Conservation (phyloP, 2,888 invertebrate species). For the Litoditis marina region DNA sequence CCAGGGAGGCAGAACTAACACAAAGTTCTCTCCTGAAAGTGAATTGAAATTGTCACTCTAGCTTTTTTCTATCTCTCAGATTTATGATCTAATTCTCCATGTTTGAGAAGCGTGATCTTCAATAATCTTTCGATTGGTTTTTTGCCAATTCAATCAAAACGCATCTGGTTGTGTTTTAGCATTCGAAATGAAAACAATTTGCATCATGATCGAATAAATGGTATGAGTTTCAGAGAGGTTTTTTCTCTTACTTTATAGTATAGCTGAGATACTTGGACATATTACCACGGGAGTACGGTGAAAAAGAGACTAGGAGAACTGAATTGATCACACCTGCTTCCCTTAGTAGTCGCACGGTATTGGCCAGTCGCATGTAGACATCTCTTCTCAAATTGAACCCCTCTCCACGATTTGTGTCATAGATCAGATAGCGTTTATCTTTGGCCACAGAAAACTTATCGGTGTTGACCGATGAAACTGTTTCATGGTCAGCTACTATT, state of each 20-base stretch:
- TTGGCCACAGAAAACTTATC: conserved; percentile 28
- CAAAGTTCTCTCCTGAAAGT: conserved; percentile 50
- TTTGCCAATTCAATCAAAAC: too few relatives aligned
- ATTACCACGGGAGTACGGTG: not conserved
- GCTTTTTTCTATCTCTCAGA: too few relatives aligned
- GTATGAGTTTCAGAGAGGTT: too few relatives aligned
- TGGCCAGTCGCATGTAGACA: conserved; percentile 88
- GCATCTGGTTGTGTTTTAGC: too few relatives aligned
- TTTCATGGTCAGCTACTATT: conserved; percentile 20
- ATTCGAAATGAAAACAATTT: not conserved
- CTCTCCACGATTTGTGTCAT: conserved; percentile 89
- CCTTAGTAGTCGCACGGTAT: conserved; percentile 74
- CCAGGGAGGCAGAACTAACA: conserved; percentile 85
- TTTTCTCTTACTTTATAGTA: too few relatives aligned
- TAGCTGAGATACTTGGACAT: not conserved
- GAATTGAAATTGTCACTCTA: not conserved
- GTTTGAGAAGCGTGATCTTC: too few relatives aligned
- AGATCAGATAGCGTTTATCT: conserved; percentile 73
- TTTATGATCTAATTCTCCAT: too few relatives aligned
- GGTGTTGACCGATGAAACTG: conserved; percentile 26
- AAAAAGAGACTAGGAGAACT: conserved; percentile 24
- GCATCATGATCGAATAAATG: not conserved
- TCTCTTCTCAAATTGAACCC: conserved; percentile 94
- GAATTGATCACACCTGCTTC: conserved; percentile 62
- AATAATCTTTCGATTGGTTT: too few relatives aligned